phyloP scores from a whole-genome alignment of 2,113 vertebrate species.

The Ailurus styani region DNA sequence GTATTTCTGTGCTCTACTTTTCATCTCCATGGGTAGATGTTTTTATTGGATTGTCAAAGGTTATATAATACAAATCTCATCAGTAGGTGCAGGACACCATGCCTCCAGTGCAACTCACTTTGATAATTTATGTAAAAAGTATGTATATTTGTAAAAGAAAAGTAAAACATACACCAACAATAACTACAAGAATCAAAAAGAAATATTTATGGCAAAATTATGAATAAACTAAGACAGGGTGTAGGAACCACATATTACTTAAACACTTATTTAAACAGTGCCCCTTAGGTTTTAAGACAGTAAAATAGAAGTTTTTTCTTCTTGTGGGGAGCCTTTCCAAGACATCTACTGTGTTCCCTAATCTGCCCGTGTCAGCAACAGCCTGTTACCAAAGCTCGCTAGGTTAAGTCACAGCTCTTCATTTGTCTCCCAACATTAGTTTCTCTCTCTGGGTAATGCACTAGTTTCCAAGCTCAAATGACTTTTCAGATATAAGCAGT shows the following conservation, averaged over 20 bases:
- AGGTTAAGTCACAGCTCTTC: background rate
- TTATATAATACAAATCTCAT: background rate
- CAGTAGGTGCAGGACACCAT: background rate
- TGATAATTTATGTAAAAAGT: background rate
- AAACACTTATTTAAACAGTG: background rate
- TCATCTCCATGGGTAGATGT: background rate
- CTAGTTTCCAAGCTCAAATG: background rate
- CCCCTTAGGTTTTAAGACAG: background rate
- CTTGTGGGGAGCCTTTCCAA: background rate
- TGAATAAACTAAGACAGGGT: background rate
- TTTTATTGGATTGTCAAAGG: background rate
- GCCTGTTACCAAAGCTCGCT: background rate
- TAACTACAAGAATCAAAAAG: background rate
- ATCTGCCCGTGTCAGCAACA: background rate
- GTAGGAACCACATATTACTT: background rate
- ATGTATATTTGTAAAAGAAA: background rate
- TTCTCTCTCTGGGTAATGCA: background rate
- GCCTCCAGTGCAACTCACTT: background rate
- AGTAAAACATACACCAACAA: background rate
- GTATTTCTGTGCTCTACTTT: background rate
- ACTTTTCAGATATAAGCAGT: background rate
- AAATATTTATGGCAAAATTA: background rate
- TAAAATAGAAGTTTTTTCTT: background rate
- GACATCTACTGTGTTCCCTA: background rate
- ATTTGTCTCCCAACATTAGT: background rate